A percentile compares a stretch with the other conserved stretches of the same genome.
phyloP scores from a whole-genome alignment of 2,113 vertebrate species.

The Phyllostomus discolor region DNA sequence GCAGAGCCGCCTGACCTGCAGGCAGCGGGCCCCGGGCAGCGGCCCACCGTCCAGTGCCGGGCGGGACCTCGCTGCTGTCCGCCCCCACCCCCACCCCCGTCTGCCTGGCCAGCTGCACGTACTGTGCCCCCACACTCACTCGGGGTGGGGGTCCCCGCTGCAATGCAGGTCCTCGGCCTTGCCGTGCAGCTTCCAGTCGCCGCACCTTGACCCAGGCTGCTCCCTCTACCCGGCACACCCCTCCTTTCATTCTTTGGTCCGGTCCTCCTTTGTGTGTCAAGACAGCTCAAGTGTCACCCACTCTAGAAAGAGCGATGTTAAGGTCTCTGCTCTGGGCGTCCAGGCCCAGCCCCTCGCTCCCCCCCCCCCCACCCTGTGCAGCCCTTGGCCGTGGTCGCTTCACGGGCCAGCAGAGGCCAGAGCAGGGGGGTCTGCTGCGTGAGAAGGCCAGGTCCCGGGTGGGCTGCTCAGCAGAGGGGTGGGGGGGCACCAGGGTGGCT shows the following conservation, averaged over 20 bases:
- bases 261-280: not conserved
- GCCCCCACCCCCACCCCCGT: not conserved
- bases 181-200: rapidly evolving
- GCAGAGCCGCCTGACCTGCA: not conserved
- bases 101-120: not conserved
- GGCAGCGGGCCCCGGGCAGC: not conserved
- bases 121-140: not conserved
- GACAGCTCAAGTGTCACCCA: not conserved
- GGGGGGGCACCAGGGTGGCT: rapidly evolving
- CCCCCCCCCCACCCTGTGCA: not conserved
- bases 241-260: not conserved
- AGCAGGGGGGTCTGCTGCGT: not conserved
- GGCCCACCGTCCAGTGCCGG: rapidly evolving
- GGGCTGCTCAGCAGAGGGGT: not conserved
- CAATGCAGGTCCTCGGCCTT: not conserved
- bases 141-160: not conserved
- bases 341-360: not conserved
- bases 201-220: not conserved
- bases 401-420: not conserved
- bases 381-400: not conserved
- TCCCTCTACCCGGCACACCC: not conserved
- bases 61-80: not conserved
- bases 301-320: not conserved
- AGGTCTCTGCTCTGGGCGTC: not conserved
- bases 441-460: not conserved